Evolutionary conservation across 1,140 invertebrate species (phyloP), one percentile per base, ranked within the genome.

Genomic region (Eulimnadia texana): DNA sequence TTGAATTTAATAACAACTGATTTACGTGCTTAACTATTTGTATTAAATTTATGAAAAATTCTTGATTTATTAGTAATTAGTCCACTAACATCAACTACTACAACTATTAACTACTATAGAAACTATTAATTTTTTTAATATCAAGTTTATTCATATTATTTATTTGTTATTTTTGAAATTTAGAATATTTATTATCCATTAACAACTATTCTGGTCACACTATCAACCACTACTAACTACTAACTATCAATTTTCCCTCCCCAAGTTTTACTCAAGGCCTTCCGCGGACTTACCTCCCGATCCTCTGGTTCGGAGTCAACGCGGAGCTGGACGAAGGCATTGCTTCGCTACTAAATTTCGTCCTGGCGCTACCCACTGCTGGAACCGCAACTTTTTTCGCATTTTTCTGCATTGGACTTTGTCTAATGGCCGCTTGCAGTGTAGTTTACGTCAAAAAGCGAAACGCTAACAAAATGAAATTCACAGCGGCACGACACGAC

Each of bases 261-360:
- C n/a, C 25, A 58, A 28, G 29, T 47, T 51, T 60, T 0, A 57
- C 19, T 60, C 20, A 33, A 42, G 53, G 33, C 19, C 3, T 58
- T 10, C 23, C 50, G 9, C 23, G 24, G 50, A 19, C 20, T 20
- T 61, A 61, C 33, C 27, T 58, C 19, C 60, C 60, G 6, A 42
- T 61, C 33, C 28, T 61, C 11, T 61, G 60, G 60, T 61, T 61
- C 23, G 50, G 47, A 3, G 60, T 61, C 3, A 25, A 27, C 13
- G 60, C 60, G 60, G 50, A 61, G n/a, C 23, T 61, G 24, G 33
- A 54, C 29, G 60, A 61, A n/a, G 24, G 27, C 9, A 61, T 61
- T n/a, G 52, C 50, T 13, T 29, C 19, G 16, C 53, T 25, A n/a
- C 25, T 61, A 20, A 28, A 42, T 25, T 11, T 61, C 16, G 60